Percentiles rank a stretch among this genome's conserved stretches.
These are phyloP conservation scores for Cryptus viduatorius DNA, from an alignment of 2,888 invertebrate species.

Conservation along the genomic window DNA sequence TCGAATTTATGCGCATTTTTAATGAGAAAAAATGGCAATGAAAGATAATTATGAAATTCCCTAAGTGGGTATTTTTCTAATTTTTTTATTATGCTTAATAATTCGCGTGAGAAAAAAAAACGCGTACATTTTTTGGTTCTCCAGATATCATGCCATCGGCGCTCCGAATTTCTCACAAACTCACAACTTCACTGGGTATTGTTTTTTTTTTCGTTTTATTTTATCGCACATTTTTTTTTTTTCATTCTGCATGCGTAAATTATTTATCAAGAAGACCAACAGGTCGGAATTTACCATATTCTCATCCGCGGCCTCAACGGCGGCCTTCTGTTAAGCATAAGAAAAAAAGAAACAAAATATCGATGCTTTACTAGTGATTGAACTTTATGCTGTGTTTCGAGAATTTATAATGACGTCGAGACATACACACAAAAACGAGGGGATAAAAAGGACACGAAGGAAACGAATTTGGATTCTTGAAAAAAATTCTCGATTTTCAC, in stretches of 20 bases:
- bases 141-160: conserved; percentile 44
- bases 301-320: conserved; percentile 95
- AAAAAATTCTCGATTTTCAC: not conserved
- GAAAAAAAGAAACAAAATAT: conserved; percentile 77
- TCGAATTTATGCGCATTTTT: not conserved
- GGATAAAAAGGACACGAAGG: conserved; percentile 27
- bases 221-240: conserved; percentile 9
- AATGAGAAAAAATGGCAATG: conserved; percentile 64
- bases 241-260: conserved; percentile 59
- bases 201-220: not conserved
- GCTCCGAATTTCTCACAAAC: conserved; percentile 44
- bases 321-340: conserved; percentile 91
- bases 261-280: conserved; percentile 56
- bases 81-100: conserved; percentile 66
- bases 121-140: conserved; percentile 17
- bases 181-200: conserved; percentile 14
- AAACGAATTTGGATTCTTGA: not conserved
- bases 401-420: conserved; percentile 57
- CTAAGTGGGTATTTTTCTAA: conserved; percentile 29
- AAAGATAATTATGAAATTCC: conserved; percentile 62
- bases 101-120: not conserved
- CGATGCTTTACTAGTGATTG: conserved; percentile 81
- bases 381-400: conserved; percentile 66
- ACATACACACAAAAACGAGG: conserved; percentile 21
- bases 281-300: conserved; percentile 92